Percentiles rank a stretch among this genome's conserved stretches.
Conservation (phyloP, 92 coral and sea anemone species). For the Galaxea fascicularis region DNA sequence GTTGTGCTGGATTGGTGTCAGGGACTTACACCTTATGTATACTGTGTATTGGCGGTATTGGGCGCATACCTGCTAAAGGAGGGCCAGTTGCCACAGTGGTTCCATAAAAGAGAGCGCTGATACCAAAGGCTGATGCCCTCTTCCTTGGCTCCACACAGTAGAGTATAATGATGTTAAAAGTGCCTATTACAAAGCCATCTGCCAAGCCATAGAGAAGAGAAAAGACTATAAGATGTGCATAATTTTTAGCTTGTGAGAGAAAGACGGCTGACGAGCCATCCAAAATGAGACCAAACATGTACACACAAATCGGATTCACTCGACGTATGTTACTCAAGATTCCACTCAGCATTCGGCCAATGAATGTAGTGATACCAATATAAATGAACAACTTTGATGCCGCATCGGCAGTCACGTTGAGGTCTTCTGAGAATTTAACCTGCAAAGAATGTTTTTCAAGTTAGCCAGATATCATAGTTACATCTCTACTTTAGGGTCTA, state of each 20-base stretch:
- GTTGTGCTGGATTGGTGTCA: too few relatives aligned
- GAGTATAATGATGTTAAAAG: slow-evolving; percentile 53
- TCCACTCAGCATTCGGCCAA: slow-evolving; percentile 71
- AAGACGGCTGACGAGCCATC: slow-evolving; percentile 42
- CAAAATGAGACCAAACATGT: slow-evolving; percentile 43
- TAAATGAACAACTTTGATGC: slow-evolving; percentile 76
- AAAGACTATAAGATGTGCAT: slow-evolving; percentile 50
- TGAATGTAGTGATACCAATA: slow-evolving; percentile 68
- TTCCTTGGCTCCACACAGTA: slow-evolving; percentile 54
- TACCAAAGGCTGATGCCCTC: slow-evolving; percentile 75
- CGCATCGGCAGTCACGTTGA: slow-evolving; percentile 53
- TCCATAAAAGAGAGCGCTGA: slow-evolving; percentile 55
- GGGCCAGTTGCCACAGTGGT: slow-evolving; percentile 59
- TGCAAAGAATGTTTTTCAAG: not conserved
- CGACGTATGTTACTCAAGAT: slow-evolving; percentile 55
- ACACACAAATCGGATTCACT: slow-evolving; percentile 53
- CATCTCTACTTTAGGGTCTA: too few relatives aligned
- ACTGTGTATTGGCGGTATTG: too few relatives aligned
- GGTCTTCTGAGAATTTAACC: slow-evolving; percentile 72
- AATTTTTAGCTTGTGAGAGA: slow-evolving; percentile 50
- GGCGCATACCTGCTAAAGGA: slow-evolving; percentile 58
- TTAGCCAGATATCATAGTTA: too few relatives aligned
- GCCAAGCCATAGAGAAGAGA: slow-evolving; percentile 66
- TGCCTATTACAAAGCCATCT: slow-evolving; percentile 60
- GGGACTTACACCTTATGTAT: too few relatives aligned